Evolutionary conservation across 2,113 vertebrate species (phyloP).

Genomic region (Gasterosteus aculeatus): DNA sequence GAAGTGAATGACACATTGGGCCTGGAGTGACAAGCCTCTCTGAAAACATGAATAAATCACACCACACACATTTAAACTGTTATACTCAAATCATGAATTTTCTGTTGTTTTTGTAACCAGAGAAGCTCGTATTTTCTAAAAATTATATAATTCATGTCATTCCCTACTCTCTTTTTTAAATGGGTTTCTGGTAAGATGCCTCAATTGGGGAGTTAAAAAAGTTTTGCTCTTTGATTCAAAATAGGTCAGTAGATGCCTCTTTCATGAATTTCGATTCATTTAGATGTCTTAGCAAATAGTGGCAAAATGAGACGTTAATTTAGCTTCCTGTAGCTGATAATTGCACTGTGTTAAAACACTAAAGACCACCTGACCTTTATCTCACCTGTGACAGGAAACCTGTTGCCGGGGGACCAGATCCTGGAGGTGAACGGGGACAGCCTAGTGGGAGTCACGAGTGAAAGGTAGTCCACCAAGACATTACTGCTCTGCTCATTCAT

Average conservation of each 20-base stretch:
- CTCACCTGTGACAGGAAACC: conserved; percentile 80
- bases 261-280: not conserved
- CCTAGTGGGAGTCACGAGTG: conserved; percentile 88
- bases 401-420: conserved; percentile 92
- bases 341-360: not conserved
- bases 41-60: conserved; percentile 28
- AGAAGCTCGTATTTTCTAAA: no score
- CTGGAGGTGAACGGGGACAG: conserved; percentile 92
- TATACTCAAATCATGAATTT: not conserved
- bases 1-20: not conserved
- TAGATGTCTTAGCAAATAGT: not conserved
- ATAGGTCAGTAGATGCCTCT: not conserved
- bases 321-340: not conserved
- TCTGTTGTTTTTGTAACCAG: not conserved
- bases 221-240: not conserved
- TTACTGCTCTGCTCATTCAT: not conserved
- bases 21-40: conserved; percentile 8
- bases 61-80: conserved; percentile 4
- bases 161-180: not conserved
- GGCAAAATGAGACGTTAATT: not conserved
- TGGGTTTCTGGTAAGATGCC: not conserved
- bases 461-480: conserved; percentile 79
- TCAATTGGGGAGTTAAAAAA: not conserved
- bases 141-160: not conserved
- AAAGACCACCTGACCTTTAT: conserved; percentile 2